Evolutionary conservation across 2,113 vertebrate genomes (phyloP).

Genomic region (Orcinus orca): DNA sequence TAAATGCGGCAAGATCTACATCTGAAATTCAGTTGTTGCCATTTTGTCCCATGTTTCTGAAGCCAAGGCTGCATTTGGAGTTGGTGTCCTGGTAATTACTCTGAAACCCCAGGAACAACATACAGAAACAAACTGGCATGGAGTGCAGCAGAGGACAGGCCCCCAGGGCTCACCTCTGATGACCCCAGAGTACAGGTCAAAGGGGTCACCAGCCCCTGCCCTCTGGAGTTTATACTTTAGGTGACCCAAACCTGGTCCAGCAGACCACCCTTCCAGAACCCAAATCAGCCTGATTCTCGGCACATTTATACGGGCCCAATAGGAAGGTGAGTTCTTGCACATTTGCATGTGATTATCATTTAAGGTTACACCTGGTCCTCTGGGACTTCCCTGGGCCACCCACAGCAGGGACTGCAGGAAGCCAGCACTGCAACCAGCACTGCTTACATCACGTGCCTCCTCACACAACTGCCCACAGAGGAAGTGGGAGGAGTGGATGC

Average conservation of each 20-base stretch:
- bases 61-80: conserved; percentile 42
- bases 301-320: neutral
- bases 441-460: fast-evolving
- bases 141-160: neutral
- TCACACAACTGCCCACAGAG: neutral
- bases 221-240: neutral
- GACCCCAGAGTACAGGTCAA: neutral
- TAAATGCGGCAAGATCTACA: conserved; percentile 51
- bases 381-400: neutral
- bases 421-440: neutral
- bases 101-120: conserved; percentile 35
- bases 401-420: neutral
- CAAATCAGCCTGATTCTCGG: neutral
- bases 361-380: neutral
- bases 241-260: neutral
- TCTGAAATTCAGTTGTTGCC: conserved; percentile 54
- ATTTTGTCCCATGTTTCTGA: conserved; percentile 15
- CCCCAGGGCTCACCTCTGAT: fast-evolving
- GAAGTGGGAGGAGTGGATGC: fast-evolving
- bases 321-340: neutral
- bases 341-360: neutral
- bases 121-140: neutral
- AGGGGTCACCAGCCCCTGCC: neutral
- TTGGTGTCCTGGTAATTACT: conserved; percentile 51
- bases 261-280: neutral